Evolutionary conservation across 2,888 invertebrate genomes (phyloP).

Genomic region (Tineola bisselliella): DNA sequence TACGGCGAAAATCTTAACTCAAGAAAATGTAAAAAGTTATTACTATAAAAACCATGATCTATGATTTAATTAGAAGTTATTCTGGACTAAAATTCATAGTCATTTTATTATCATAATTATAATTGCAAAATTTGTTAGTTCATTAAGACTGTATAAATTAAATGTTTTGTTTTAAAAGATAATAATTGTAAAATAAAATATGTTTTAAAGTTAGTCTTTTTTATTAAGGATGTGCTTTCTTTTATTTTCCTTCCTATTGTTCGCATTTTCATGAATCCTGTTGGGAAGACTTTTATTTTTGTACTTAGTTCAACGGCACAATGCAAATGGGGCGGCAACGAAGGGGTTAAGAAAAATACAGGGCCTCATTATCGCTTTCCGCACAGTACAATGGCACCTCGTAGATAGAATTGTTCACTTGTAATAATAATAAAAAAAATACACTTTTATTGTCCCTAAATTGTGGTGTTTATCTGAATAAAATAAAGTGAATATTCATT

Average conservation of each 20-base stretch:
- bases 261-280: neutral
- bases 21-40: no score
- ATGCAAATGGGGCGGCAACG: conserved; percentile 6
- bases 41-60: no score
- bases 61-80: no score
- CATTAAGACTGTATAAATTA: no score
- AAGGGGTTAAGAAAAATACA: conserved; percentile 12
- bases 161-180: no score
- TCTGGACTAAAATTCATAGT: no score
- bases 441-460: neutral
- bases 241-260: neutral
- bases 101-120: no score
- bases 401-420: conserved; percentile 6
- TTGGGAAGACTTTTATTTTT: neutral
- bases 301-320: neutral
- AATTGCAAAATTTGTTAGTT: no score
- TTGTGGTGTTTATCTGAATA: neutral
- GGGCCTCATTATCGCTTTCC: conserved; percentile 58
- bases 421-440: conserved; percentile 8
- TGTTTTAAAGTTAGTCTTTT: neutral
- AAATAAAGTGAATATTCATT: neutral
- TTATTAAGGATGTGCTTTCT: neutral
- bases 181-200: no score
- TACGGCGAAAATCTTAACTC: no score
- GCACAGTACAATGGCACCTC: conserved; percentile 17